Evolutionary conservation across 1,140 invertebrate genomes (phyloP).

Genomic region (Asobara japonica): DNA sequence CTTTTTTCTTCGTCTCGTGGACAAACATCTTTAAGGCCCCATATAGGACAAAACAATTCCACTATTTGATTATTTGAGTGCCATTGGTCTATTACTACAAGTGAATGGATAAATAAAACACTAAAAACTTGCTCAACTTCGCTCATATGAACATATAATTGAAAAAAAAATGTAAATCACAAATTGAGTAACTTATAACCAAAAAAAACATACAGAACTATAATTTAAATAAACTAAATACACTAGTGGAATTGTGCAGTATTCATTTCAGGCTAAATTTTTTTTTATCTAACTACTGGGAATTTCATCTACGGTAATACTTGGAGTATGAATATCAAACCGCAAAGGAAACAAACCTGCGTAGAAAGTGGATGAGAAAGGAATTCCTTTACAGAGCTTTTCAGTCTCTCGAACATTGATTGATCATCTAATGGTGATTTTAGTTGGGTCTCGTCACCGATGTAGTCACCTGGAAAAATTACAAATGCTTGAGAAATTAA

Average conservation of each 20-base stretch:
- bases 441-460: constrained; percentile 54
- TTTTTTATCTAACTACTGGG: background rate
- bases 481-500: no score
- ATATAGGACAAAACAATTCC: no score
- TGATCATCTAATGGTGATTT: constrained; percentile 57
- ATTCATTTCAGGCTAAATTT: background rate
- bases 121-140: background rate
- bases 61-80: no score
- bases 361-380: constrained; percentile 49
- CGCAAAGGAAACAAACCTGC: constrained; percentile 40
- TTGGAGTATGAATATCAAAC: constrained; percentile 41
- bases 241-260: background rate
- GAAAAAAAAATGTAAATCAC: background rate
- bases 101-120: constrained; percentile 7
- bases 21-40: no score
- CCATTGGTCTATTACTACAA: background rate
- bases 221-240: background rate
- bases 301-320: constrained; percentile 42
- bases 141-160: background rate
- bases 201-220: background rate
- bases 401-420: constrained; percentile 62
- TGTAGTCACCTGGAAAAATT: constrained; percentile 53
- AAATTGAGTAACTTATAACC: background rate
- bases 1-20: no score
- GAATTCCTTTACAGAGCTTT: constrained; percentile 62